These are phyloP conservation scores for Galendromus occidentalis DNA, from an alignment of 1,140 invertebrate species.

Conservation along the genomic window DNA sequence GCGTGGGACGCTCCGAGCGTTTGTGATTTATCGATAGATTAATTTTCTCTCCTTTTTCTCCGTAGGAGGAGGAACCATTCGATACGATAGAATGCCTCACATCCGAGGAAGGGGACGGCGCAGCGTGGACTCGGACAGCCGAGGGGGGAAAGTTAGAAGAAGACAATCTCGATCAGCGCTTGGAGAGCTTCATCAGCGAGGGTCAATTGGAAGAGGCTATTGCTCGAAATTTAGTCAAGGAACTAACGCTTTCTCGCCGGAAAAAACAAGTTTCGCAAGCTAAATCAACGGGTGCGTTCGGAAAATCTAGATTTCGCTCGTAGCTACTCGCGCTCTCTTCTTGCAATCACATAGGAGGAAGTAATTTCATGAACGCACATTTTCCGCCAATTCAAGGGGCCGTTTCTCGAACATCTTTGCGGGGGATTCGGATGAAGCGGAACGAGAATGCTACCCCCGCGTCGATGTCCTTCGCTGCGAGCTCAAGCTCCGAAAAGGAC, in stretches of 20 bases:
- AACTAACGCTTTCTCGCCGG: constrained; percentile 21
- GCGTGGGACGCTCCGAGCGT: too few relatives aligned
- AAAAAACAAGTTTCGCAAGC: constrained; percentile 14
- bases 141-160: neutral
- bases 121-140: constrained; percentile 14
- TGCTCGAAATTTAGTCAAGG: constrained; percentile 27
- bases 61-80: neutral
- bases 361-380: too few relatives aligned
- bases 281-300: neutral
- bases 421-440: neutral
- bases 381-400: neutral
- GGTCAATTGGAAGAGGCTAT: constrained; percentile 27
- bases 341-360: too few relatives aligned
- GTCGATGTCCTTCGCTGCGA: neutral
- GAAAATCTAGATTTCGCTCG: too few relatives aligned
- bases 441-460: neutral
- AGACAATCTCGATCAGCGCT: neutral
- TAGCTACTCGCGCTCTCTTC: too few relatives aligned
- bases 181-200: constrained; percentile 18
- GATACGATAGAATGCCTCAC: neutral
- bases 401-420: neutral
- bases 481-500: constrained; percentile 6
- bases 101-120: constrained; percentile 4
- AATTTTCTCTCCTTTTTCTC: too few relatives aligned
- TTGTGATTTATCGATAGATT: too few relatives aligned